Evolutionary conservation across 30 jellyfish, hydroid and myxozoan species (phyloP), one percentile per base, ranked within the genome.

Genomic region (Sanderia malayensis): DNA sequence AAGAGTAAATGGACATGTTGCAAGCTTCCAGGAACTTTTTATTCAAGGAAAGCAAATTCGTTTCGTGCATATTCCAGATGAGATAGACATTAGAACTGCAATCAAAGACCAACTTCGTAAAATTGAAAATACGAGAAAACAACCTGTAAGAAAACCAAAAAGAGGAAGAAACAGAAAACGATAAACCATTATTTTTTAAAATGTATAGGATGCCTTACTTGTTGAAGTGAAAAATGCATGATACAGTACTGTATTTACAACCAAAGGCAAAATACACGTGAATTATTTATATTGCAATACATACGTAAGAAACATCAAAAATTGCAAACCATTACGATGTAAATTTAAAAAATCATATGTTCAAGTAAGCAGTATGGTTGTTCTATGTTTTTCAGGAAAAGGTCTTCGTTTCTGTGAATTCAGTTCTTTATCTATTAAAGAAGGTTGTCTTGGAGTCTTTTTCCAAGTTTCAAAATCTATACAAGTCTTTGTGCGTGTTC

Each of bases 41-140:
- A 65, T 88, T 33, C 84, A 70, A 65, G 95, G 92, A n/a, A 67
- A 46, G 20, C 67, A 80, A 41, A 75, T 88, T 68, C 94, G 97
- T 21, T 88, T 71, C 59, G 90, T 88, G 7, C 97, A 88, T 44
- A 81, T 88, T n/a, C 97, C 97, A 26, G 95, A 88, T 69, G 95
- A 81, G 55, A 82, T 88, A 28, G 95, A 88, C 75, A 88, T 88
- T 15, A 82, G 86, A 70, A 60, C 20, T 7, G 95, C 94, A 0
- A 82, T 88, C 44, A 26, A 9, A 7, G 83, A 72, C 19, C 92
- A 86, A 61, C 70, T 84, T 2, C 22, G 46, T 7, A 62, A 21
- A 24, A 47, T 84, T 27, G 69, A 62, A 19, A 84, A 49, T 22
- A 68, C 89, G 58, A 74, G 82, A 32, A 63, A 46, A n/a, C 68